Base-by-base conservation (phyloP, 2,113 vertebrate genomes). In the Lasiurus cinereus region DNA sequence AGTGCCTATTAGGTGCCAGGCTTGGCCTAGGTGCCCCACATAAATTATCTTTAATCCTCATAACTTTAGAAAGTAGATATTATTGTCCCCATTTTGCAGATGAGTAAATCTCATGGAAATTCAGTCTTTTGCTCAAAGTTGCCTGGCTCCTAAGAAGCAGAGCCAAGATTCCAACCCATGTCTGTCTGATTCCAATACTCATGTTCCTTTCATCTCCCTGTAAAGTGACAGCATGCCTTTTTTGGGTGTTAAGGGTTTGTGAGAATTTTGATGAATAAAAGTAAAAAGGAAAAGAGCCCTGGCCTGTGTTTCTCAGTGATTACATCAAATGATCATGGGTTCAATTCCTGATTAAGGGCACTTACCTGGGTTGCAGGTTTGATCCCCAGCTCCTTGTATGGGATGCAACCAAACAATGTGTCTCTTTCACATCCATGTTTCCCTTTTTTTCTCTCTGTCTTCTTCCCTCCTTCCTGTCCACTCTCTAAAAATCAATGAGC, bases 221-320 rank as follows among this genome's bases (percentile, higher is more conserved):
- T 22, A 54, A 87, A 56, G 62, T 91, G 14, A 46, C 5, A 50
- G 9, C 14, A 18, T 36, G 27, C 5, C 7, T 46, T 46, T 46
- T 16, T 80, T 7, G 48, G 29, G 64, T 36, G n/a, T 48, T 52
- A 36, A 67, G 33, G 29, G 48, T 78, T 62, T 83, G 56, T 50
- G 33, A n/a, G 9, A 22, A 54, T 88, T 82, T 90, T 85, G 59
- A 24, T 88, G 73, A 89, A 6, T 70, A 77, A 90, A 86, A 92
- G 8, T 2, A 83, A 67, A 89, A 83, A 33, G 19, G 12, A 76
- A 76, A 15, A 31, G 15, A 48, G 43, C 27, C 43, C 18, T 9
- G 46, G 22, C 59, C 9, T n/a, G 73, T 62, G 59, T 62, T 59
- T 27, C 59, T 62, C 22, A 27, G 59, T 62, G 24, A 22, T 27